Conservation (phyloP, 2,797 vertebrate species). For the Rhabdophis nuchalis region DNA sequence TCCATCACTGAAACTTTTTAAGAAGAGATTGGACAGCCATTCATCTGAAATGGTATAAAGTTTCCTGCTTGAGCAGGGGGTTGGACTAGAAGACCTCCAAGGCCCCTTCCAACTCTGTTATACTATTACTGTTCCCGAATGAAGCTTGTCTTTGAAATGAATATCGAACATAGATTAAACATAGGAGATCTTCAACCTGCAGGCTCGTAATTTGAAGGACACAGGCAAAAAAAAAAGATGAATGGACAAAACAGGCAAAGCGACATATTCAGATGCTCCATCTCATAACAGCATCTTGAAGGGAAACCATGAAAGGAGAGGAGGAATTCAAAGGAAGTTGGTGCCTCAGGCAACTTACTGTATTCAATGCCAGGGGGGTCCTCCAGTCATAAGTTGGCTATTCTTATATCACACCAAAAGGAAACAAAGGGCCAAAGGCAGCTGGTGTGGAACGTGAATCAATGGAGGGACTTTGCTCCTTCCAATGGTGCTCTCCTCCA, state of each 20-base stretch:
- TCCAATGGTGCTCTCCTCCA: neutral
- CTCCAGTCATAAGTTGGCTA: neutral
- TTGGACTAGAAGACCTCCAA: neutral
- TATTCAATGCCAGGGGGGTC: too few species aligned
- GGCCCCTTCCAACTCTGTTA: neutral
- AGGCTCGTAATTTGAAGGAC: neutral
- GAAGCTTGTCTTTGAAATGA: neutral
- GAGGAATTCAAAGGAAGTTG: neutral
- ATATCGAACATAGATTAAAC: neutral
- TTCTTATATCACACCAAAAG: neutral
- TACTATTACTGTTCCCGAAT: neutral
- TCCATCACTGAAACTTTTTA: neutral
- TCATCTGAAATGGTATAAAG: neutral
- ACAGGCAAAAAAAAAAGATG: neutral
- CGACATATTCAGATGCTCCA: neutral
- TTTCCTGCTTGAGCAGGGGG: neutral
- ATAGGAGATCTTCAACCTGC: neutral
- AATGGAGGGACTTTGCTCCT: neutral
- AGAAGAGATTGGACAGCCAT: neutral
- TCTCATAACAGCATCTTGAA: neutral
- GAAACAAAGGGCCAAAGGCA: neutral
- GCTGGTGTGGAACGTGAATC: neutral
- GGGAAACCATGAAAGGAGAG: neutral
- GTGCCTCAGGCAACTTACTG: neutral
- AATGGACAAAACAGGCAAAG: neutral